Percentiles rank a stretch among this genome's conserved stretches.
These are phyloP conservation scores for Phytoseiulus persimilis DNA, from an alignment of 2,888 invertebrate genomes.

Conservation along the genomic window DNA sequence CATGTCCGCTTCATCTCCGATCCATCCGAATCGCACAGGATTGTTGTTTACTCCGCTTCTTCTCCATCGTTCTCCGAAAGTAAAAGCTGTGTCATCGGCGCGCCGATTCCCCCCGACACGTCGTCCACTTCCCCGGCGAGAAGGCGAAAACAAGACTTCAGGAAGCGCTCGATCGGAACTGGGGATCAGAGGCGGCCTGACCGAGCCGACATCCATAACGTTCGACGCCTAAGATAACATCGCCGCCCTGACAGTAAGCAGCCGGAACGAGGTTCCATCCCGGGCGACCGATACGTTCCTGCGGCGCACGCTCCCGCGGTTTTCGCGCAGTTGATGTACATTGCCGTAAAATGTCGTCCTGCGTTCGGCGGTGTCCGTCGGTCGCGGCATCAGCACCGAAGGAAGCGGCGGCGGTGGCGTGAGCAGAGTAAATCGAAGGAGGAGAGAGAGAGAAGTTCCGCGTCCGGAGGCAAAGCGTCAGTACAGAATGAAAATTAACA, in stretches of 20 bases:
- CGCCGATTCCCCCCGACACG: no score
- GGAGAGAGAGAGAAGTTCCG: background rate
- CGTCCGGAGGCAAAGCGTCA: slow-evolving; percentile 5
- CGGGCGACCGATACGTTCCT: background rate
- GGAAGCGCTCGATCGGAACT: background rate
- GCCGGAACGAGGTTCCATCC: background rate
- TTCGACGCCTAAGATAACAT: background rate
- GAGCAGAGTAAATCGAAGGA: background rate
- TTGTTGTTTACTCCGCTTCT: no score
- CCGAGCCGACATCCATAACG: background rate
- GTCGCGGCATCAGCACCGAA: background rate
- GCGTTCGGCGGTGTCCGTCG: background rate
- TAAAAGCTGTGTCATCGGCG: no score
- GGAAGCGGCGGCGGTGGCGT: background rate
- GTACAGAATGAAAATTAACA: background rate
- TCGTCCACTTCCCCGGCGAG: background rate
- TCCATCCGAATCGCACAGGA: background rate
- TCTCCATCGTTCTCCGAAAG: no score
- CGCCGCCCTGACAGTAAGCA: background rate
- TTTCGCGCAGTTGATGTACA: background rate
- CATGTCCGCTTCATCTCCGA: background rate
- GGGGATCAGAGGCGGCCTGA: no score
- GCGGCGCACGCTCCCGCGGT: background rate
- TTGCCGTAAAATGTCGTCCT: background rate
- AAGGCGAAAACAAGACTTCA: background rate